Evolutionary conservation across 2,113 vertebrate genomes (phyloP).

Genomic region (Hymenochirus boettgeri): DNA sequence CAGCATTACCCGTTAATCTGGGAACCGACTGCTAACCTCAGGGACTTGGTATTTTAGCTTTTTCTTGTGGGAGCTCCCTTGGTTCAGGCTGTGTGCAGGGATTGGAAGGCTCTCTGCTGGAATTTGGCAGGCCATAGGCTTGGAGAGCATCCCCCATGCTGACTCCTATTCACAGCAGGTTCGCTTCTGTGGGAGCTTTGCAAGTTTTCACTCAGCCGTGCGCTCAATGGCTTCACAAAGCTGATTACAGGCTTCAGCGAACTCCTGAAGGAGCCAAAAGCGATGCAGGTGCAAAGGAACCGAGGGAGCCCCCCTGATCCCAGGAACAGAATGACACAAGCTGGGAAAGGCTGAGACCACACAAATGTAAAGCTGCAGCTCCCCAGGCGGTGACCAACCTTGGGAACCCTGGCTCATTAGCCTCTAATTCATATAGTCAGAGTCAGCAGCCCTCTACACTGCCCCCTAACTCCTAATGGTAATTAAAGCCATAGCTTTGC

Average conservation of each 20-base stretch:
- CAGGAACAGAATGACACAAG: conserved; percentile 80
- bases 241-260: conserved; percentile 99
- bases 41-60: conserved; percentile 73
- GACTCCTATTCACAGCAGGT: conserved; percentile 85
- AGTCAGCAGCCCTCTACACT: conserved; percentile 16
- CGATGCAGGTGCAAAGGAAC: conserved; percentile 93
- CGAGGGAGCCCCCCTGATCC: conserved; percentile 80
- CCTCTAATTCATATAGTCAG: conserved; percentile 61
- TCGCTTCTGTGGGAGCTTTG: conserved; percentile 89
- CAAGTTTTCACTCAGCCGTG: conserved; percentile 93
- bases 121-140: conserved; percentile 90
- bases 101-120: conserved; percentile 96
- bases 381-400: conserved; percentile 75
- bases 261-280: conserved; percentile 96
- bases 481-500: not conserved
- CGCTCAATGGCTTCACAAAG: conserved; percentile 98
- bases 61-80: conserved; percentile 64
- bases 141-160: conserved; percentile 96
- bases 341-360: conserved; percentile 83
- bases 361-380: conserved; percentile 82
- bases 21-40: conserved; percentile 69
- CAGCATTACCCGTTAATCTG: conserved; percentile 69
- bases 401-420: conserved; percentile 75
- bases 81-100: conserved; percentile 66
- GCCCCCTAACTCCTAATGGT: conserved; percentile 33